These are phyloP conservation scores for Tupaia tana DNA, from an alignment of 2,113 vertebrate species.

Conservation along the genomic window DNA sequence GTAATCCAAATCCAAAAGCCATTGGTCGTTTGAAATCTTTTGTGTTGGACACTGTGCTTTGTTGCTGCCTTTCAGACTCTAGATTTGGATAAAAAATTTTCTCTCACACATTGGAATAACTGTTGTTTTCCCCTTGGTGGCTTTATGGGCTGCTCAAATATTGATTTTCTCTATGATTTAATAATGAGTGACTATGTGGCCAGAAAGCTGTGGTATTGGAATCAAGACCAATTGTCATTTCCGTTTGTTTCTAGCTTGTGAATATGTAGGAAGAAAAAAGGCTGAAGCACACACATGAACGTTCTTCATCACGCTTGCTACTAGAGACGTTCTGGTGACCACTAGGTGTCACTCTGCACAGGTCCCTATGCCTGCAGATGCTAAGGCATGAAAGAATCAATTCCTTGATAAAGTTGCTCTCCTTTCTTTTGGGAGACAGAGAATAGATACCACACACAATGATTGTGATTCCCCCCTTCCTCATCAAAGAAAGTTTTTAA, in stretches of 20 bases:
- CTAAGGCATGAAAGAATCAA: background rate
- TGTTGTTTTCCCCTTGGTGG: background rate
- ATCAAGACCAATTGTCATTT: slow-evolving; percentile 13
- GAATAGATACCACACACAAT: background rate
- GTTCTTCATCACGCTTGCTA: background rate
- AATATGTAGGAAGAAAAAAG: background rate
- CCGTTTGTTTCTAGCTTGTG: slow-evolving; percentile 6
- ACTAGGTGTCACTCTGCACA: slow-evolving; percentile 82
- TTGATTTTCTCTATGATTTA: slow-evolving; percentile 30
- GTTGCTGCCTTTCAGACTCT: background rate
- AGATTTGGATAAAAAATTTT: slow-evolving; percentile 23
- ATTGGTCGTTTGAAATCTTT: background rate
- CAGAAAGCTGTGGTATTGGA: background rate
- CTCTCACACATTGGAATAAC: background rate
- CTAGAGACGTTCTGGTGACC: slow-evolving; percentile 16
- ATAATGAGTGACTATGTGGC: background rate
- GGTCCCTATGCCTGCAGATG: background rate
- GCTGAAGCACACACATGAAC: background rate
- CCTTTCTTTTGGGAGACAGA: background rate
- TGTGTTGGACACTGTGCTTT: background rate
- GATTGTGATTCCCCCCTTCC: background rate
- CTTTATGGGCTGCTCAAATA: slow-evolving; percentile 11
- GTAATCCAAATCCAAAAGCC: background rate
- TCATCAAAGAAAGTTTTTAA: background rate
- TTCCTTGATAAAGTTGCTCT: background rate